These are phyloP conservation scores for Scopus umbretta DNA, from an alignment of 2,113 vertebrate genomes.

Conservation along the genomic window DNA sequence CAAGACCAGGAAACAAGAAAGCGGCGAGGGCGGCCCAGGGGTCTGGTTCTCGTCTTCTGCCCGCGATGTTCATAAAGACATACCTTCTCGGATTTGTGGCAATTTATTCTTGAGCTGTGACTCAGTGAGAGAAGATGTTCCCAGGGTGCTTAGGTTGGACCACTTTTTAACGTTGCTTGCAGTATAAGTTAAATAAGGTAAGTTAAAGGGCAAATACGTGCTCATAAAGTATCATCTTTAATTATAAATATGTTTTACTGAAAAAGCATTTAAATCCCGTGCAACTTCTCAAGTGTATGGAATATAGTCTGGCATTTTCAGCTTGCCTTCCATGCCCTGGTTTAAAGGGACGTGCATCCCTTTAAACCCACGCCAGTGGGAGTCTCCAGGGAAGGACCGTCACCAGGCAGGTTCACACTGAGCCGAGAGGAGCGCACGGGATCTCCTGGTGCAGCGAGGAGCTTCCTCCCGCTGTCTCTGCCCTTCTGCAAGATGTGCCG, in stretches of 20 bases:
- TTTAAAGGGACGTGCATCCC: too few species aligned
- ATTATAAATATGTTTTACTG: neutral
- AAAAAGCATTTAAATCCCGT: neutral
- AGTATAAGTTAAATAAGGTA: neutral
- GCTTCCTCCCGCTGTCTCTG: neutral
- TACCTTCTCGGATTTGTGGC: neutral
- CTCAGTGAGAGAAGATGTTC: neutral
- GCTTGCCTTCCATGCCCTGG: neutral
- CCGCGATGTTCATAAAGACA: neutral
- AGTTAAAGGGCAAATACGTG: neutral
- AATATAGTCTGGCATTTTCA: neutral
- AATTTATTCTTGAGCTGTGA: neutral
- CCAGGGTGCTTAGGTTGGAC: neutral
- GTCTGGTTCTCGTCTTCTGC: neutral
- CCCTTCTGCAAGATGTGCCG: neutral
- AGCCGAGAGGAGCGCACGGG: fast-evolving
- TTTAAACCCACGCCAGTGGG: too few species aligned
- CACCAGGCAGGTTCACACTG: neutral
- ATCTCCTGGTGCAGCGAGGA: neutral
- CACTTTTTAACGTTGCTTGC: neutral
- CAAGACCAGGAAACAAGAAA: neutral
- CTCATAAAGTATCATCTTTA: neutral
- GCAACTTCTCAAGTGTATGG: neutral
- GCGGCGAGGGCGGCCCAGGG: neutral
- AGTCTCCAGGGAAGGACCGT: too few species aligned